Conservation (phyloP, 2,113 vertebrate genomes). For the Nematolebias whitei region DNA sequence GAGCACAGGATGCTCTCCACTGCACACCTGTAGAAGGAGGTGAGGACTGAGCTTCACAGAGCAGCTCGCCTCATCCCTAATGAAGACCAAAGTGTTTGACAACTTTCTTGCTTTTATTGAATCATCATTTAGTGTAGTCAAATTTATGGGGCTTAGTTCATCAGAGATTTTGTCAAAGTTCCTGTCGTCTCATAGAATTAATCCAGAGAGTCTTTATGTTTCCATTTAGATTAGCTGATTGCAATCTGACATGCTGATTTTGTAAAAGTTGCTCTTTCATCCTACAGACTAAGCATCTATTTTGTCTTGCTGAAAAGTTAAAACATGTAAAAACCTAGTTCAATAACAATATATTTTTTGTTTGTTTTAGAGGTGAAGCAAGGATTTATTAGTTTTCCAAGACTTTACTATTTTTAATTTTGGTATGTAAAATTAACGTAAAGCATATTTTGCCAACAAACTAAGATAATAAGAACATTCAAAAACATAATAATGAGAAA, state of each 20-base stretch:
- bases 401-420: too few relatives aligned
- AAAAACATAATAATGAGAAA: too few relatives aligned
- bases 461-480: too few relatives aligned
- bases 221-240: background rate
- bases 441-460: too few relatives aligned
- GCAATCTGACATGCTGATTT: background rate
- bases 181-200: background rate
- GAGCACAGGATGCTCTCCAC: too few relatives aligned
- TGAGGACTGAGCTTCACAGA: too few relatives aligned
- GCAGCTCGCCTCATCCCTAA: too few relatives aligned
- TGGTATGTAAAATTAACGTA: too few relatives aligned
- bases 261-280: background rate
- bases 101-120: conserved; percentile 1
- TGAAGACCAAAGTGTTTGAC: too few relatives aligned
- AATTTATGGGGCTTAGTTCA: background rate
- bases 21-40: too few relatives aligned
- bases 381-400: too few relatives aligned
- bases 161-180: background rate
- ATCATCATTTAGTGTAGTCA: background rate
- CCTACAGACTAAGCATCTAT: background rate
- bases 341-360: conserved; percentile 14
- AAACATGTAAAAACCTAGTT: too few relatives aligned
- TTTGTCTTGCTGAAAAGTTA: background rate
- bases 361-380: background rate
- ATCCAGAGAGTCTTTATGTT: conserved; percentile 2